A percentile compares a stretch with the other conserved stretches of the same genome.
Evolutionary conservation across 2,113 vertebrate genomes (phyloP).

Genomic region (Cyanoliseus patagonus): DNA sequence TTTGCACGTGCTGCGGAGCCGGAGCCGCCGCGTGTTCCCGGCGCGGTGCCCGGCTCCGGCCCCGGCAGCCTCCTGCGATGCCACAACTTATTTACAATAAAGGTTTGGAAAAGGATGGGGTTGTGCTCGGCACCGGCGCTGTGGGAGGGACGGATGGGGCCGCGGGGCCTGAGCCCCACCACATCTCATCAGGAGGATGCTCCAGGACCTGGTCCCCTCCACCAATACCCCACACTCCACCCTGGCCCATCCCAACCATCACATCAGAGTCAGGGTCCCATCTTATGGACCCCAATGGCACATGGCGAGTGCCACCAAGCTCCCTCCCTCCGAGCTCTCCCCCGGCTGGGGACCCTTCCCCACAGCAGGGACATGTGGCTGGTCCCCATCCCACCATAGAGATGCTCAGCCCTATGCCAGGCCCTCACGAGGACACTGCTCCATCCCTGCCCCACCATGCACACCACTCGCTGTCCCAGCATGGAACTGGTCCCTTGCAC

Average conservation of each 20-base stretch:
- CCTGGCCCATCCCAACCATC: accelerated
- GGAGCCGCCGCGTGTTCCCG: neutral
- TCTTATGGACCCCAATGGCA: accelerated
- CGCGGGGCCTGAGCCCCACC: accelerated
- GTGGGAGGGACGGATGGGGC: accelerated
- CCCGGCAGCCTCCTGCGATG: conserved; percentile 1
- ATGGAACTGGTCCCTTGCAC: accelerated
- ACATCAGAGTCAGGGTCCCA: accelerated
- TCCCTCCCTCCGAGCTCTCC: neutral
- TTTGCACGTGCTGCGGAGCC: neutral
- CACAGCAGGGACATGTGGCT: accelerated
- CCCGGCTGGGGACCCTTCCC: neutral
- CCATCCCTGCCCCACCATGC: neutral
- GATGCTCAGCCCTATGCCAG: neutral
- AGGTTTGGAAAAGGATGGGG: neutral
- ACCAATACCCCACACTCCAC: accelerated
- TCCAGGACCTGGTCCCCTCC: accelerated
- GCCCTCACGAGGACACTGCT: accelerated
- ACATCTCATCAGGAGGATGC: accelerated
- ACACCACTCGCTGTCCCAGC: neutral
- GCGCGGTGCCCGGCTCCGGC: neutral
- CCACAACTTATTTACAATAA: conserved; percentile 59
- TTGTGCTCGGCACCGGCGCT: accelerated
- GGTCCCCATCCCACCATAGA: accelerated
- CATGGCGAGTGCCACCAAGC: accelerated